Base-by-base conservation (phyloP, 2,113 vertebrate species). In the Bucco capensis region DNA sequence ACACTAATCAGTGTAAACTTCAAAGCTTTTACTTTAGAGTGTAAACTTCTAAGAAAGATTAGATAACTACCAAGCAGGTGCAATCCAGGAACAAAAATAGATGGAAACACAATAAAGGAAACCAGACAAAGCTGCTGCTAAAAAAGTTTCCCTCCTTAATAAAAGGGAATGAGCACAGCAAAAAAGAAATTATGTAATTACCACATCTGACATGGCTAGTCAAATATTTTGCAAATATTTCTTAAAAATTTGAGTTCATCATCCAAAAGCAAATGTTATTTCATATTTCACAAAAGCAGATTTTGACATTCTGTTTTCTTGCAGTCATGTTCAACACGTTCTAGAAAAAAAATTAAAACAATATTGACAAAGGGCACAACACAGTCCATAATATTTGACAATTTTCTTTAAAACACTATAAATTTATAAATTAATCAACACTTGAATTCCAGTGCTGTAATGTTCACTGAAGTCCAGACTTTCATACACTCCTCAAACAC, bases 31-130 rank as follows among this genome's bases (percentile, higher is more conserved):
- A 93, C 90, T 94, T 89, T 91, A 94, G 91, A 95, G 83, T 80
- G 89, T 76, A 96, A 96, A 96, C 90, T 95, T 96, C 89, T 92
- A 95, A 96, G 96, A 91, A 95, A 96, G 94, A 95, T 96, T 89
- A 97, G 97, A 96, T 96, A 94, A 85, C 88, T 92, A 78, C 83
- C 64, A 50, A 92, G 97, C 97, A 98, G 98, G 98, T 98, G 97
- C 94, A 96, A 92, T 95, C 77, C 89, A 96, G 93, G 81, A 94
- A 92, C 66, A 91, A 81, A 88, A 93, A 92, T 88, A 91, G 61
- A 94, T 69, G 44, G 75, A 88, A 90, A 80, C 40, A 30, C 46
- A 92, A 93, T 89, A 95, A 91, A 96, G 91, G 56, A 96, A 90
- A 65, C 53, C 66, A 77, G 88, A 91, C 93, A 94, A 94, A 97